These are phyloP conservation scores for Poecilia latipinna DNA, from an alignment of 2,113 vertebrate genomes.

Conservation along the genomic window DNA sequence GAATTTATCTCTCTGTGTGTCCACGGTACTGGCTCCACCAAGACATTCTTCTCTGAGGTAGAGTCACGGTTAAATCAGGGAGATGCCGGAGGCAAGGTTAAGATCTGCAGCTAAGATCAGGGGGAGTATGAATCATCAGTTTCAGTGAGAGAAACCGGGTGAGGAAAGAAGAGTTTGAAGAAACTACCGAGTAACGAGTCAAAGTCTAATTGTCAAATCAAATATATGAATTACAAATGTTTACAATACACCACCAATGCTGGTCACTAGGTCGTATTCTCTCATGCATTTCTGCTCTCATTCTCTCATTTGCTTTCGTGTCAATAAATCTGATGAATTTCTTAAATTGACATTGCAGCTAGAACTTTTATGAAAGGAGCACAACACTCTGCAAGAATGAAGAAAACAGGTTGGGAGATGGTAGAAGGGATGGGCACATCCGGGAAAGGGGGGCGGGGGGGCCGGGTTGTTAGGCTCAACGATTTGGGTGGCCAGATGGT, in stretches of 20 bases:
- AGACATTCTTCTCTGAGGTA: slow-evolving; percentile 11
- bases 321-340: background rate
- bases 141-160: background rate
- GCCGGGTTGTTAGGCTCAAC: slow-evolving; percentile 31
- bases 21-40: slow-evolving; percentile 4
- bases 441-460: slow-evolving; percentile 16
- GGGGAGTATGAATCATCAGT: slow-evolving; percentile 17
- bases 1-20: background rate
- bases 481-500: slow-evolving; percentile 78
- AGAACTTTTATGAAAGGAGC: slow-evolving; percentile 29
- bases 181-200: background rate
- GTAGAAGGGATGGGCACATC: slow-evolving; percentile 42
- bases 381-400: background rate
- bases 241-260: background rate
- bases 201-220: slow-evolving; percentile 2
- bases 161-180: background rate
- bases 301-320: background rate
- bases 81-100: slow-evolving; percentile 63
- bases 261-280: background rate
- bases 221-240: background rate
- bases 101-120: slow-evolving; percentile 27
- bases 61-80: slow-evolving; percentile 49
- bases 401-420: slow-evolving; percentile 46
- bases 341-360: background rate
- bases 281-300: background rate